phyloP scores from a whole-genome alignment of 2,113 vertebrate genomes.

The Rhinolophus sinicus region DNA sequence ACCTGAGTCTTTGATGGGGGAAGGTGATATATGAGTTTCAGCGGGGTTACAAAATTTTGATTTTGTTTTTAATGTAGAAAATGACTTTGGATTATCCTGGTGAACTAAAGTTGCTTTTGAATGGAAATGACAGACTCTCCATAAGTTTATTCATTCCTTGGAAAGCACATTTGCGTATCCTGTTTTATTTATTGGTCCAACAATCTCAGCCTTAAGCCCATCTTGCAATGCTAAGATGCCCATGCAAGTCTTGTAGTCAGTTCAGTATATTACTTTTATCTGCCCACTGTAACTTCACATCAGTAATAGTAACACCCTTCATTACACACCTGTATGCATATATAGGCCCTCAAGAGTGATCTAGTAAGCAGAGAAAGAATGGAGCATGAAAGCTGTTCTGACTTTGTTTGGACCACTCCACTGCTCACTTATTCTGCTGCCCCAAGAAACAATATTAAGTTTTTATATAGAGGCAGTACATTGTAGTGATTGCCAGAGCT shows the following conservation, averaged over 20 bases:
- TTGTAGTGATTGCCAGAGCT: neutral
- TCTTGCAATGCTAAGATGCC: neutral
- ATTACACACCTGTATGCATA: neutral
- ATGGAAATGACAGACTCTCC: neutral
- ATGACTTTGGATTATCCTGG: neutral
- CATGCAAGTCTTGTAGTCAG: neutral
- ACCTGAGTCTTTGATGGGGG: neutral
- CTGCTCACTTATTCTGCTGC: neutral
- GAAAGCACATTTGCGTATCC: neutral
- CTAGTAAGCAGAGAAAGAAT: neutral
- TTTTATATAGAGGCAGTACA: neutral
- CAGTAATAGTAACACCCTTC: neutral
- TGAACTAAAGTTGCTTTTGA: conserved; percentile 49
- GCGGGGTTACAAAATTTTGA: neutral
- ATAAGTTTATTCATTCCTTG: neutral
- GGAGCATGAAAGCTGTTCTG: neutral
- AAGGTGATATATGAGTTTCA: neutral
- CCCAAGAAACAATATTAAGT: neutral
- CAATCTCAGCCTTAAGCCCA: neutral
- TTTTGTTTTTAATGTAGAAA: neutral
- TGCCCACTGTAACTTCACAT: neutral
- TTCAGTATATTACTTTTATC: neutral
- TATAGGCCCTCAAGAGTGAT: neutral
- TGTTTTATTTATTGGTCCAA: neutral
- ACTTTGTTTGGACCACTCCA: neutral